A percentile compares a stretch with the other conserved stretches of the same genome.
Conservation (phyloP, 2,888 invertebrate genomes). For the Drosophila nr. medialis region DNA sequence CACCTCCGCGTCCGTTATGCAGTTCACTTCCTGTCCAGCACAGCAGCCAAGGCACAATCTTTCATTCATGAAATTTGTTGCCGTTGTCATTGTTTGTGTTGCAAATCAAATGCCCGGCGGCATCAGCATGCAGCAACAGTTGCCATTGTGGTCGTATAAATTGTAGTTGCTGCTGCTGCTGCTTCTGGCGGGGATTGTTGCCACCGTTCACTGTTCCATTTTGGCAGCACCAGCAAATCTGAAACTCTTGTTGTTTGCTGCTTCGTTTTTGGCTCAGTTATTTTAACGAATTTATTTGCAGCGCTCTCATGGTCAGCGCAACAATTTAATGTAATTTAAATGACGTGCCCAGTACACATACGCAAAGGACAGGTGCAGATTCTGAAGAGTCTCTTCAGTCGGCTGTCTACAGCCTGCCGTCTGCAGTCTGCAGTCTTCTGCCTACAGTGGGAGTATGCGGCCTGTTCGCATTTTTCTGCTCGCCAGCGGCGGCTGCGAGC, state of each 20-base stretch:
- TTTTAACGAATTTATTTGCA: slow-evolving; percentile 81
- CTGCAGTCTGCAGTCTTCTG: slow-evolving; percentile 23
- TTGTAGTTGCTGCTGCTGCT: slow-evolving; percentile 37
- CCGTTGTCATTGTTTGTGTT: slow-evolving; percentile 82
- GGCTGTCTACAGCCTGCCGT: slow-evolving; percentile 24
- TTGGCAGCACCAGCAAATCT: slow-evolving; percentile 51
- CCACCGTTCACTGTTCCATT: slow-evolving; percentile 69
- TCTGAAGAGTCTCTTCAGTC: slow-evolving; percentile 46
- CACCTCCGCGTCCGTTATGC: slow-evolving; percentile 80
- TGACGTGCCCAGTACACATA: slow-evolving; percentile 80
- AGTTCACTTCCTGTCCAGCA: slow-evolving; percentile 75
- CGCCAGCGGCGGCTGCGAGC: slow-evolving; percentile 42
- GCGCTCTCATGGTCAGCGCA: slow-evolving; percentile 81
- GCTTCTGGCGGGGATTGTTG: slow-evolving; percentile 65
- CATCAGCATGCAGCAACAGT: slow-evolving; percentile 43
- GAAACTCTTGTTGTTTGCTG: slow-evolving; percentile 26
- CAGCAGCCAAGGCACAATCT: slow-evolving; percentile 64
- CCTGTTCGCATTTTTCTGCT: slow-evolving; percentile 73
- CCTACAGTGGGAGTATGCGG: slow-evolving; percentile 74
- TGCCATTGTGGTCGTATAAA: slow-evolving; percentile 66
- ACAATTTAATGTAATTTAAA: slow-evolving; percentile 84
- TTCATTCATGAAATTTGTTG: slow-evolving; percentile 81
- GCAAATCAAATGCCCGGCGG: slow-evolving; percentile 79
- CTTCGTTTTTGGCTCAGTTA: slow-evolving; percentile 77
- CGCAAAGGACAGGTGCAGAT: slow-evolving; percentile 67